Conservation (phyloP, 1,140 invertebrate genomes). For the Conus betulinus region DNA sequence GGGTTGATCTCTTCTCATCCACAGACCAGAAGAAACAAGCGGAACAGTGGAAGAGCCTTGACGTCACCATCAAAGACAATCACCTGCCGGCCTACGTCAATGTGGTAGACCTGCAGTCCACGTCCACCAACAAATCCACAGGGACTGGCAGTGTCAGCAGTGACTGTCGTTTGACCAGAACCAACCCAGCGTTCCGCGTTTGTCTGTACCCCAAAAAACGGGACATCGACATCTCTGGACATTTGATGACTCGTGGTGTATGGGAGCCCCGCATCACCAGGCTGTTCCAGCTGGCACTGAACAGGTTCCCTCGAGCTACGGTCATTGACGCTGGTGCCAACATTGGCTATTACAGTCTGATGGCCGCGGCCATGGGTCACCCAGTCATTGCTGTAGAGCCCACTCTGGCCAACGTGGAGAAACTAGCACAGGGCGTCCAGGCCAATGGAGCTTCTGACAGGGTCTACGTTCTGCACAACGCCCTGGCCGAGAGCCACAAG, state of each 20-base stretch:
- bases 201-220: slow-evolving; percentile 52
- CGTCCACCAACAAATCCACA: neutral
- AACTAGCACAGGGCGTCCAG: slow-evolving; percentile 50
- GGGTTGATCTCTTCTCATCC: neutral
- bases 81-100: slow-evolving; percentile 37
- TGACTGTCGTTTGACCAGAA: slow-evolving; percentile 52
- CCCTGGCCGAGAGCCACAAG: slow-evolving; percentile 55
- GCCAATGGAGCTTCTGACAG: slow-evolving; percentile 47
- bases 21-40: neutral
- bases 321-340: slow-evolving; percentile 70
- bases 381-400: slow-evolving; percentile 66
- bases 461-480: slow-evolving; percentile 60
- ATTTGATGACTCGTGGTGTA: slow-evolving; percentile 53
- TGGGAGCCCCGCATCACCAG: slow-evolving; percentile 68
- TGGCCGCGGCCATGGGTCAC: slow-evolving; percentile 63
- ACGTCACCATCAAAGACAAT: slow-evolving; percentile 29
- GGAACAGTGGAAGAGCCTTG: slow-evolving; percentile 32
- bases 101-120: slow-evolving; percentile 25
- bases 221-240: slow-evolving; percentile 65
- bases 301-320: slow-evolving; percentile 43
- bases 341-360: slow-evolving; percentile 64
- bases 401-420: slow-evolving; percentile 50
- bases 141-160: slow-evolving; percentile 10
- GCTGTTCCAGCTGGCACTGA: slow-evolving; percentile 52
- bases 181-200: slow-evolving; percentile 54